Conservation (phyloP, 2,888 invertebrate species). For the Noctua janthe region DNA sequence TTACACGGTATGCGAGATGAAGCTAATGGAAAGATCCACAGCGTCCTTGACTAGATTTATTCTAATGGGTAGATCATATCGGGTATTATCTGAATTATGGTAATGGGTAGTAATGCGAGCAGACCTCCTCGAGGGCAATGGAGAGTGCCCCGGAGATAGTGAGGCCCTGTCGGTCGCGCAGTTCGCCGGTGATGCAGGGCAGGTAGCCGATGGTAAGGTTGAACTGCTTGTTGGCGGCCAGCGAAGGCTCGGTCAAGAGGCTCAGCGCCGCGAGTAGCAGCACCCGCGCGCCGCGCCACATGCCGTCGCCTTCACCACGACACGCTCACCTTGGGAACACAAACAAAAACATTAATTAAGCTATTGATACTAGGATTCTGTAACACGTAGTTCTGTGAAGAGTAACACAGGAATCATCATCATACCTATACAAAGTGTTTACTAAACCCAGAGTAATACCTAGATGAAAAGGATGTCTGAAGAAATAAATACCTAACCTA, state of each 20-base stretch:
- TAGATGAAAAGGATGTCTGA: not conserved
- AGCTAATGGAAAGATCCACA: conserved; percentile 66
- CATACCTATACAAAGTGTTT: not conserved
- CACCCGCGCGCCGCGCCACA: conserved; percentile 92
- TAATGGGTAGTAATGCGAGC: conserved; percentile 36
- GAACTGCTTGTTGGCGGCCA: conserved; percentile 86
- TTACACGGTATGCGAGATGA: conserved; percentile 57
- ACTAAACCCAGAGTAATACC: not conserved
- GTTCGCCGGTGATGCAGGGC: conserved; percentile 94
- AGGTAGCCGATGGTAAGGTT: conserved; percentile 96
- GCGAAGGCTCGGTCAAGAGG: conserved; percentile 89
- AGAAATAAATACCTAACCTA: not conserved
- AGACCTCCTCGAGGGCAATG: conserved; percentile 96
- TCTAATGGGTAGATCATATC: conserved; percentile 50
- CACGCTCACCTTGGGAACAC: conserved; percentile 76
- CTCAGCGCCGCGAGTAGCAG: conserved; percentile 92
- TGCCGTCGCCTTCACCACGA: conserved; percentile 90
- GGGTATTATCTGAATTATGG: conserved; percentile 47
- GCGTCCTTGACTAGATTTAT: conserved; percentile 59
- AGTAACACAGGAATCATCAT: not conserved
- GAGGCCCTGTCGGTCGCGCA: conserved; percentile 95
- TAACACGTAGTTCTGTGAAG: not conserved
- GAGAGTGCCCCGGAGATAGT: conserved; percentile 97
- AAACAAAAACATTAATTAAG: not conserved
- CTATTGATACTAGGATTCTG: not conserved